Evolutionary conservation across 2,888 invertebrate species (phyloP).

Genomic region (Aspidiotus destructor): DNA sequence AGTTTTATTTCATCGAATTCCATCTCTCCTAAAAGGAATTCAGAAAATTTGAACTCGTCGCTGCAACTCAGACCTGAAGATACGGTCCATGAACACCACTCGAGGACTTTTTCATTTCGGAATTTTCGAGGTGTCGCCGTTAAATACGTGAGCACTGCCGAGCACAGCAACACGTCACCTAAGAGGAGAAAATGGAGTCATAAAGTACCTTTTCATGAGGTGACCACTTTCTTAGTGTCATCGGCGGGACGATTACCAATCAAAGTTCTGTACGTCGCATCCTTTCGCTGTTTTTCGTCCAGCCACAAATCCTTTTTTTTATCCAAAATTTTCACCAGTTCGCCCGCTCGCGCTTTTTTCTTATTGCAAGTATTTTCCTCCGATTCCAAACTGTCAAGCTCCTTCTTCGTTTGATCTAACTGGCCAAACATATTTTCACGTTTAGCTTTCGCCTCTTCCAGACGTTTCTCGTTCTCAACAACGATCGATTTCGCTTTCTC

Average conservation of each 20-base stretch:
- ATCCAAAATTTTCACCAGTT: slow-evolving; percentile 81
- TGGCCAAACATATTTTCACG: slow-evolving; percentile 39
- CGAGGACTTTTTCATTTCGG: slow-evolving; percentile 55
- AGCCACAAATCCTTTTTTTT: slow-evolving; percentile 85
- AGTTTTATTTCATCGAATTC: slow-evolving; percentile 85
- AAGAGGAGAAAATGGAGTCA: slow-evolving; percentile 33
- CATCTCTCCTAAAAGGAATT: slow-evolving; percentile 75
- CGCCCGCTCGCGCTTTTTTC: slow-evolving; percentile 85
- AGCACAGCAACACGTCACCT: slow-evolving; percentile 81
- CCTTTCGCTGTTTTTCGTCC: slow-evolving; percentile 42
- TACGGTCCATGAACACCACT: slow-evolving; percentile 64
- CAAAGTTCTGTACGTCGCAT: slow-evolving; percentile 58
- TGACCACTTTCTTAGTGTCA: too few relatives aligned
- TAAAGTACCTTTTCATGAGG: neutral
- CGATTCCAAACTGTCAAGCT: slow-evolving; percentile 65
- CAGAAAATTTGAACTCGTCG: slow-evolving; percentile 62
- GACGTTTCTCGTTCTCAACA: slow-evolving; percentile 64
- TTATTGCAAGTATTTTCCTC: slow-evolving; percentile 58
- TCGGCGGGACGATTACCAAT: slow-evolving; percentile 47
- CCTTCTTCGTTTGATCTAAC: slow-evolving; percentile 55
- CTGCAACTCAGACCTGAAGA: slow-evolving; percentile 66
- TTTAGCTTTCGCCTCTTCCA: slow-evolving; percentile 52
- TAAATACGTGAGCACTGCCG: slow-evolving; percentile 82
- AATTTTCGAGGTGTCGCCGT: slow-evolving; percentile 66
- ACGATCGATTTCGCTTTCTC: slow-evolving; percentile 62